Conservation (phyloP, 2,797 vertebrate species). For the Astyanax mexicanus region DNA sequence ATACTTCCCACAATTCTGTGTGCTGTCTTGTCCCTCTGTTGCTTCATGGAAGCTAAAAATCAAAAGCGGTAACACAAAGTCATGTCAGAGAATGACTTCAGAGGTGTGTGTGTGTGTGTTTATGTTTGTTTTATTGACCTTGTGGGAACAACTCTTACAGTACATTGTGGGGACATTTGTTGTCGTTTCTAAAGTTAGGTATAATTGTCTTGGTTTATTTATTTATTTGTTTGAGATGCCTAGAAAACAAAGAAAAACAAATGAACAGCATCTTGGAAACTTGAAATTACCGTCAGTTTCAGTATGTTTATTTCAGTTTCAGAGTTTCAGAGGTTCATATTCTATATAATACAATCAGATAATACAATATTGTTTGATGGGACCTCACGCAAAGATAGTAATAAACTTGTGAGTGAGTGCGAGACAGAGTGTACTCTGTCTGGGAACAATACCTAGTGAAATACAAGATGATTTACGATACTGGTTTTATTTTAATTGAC, state of each 20-base stretch:
- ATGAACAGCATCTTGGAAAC: too few species aligned
- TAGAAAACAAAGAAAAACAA: too few species aligned
- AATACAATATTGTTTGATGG: too few species aligned
- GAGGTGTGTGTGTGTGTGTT: conserved; percentile 63
- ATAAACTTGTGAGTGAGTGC: background rate
- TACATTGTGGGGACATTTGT: background rate
- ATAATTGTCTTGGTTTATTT: background rate
- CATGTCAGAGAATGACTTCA: conserved; percentile 81
- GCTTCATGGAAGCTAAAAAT: conserved; percentile 86
- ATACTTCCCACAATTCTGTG: conserved; percentile 25
- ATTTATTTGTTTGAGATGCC: background rate
- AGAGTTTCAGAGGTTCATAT: too few species aligned
- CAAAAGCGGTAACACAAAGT: conserved; percentile 87
- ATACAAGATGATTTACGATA: too few species aligned
- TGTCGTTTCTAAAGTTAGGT: too few species aligned
- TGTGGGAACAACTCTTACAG: background rate
- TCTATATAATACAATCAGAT: too few species aligned
- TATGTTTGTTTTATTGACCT: background rate
- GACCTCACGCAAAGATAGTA: background rate
- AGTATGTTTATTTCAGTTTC: too few species aligned
- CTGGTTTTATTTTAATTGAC: too few species aligned
- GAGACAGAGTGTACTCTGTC: background rate
- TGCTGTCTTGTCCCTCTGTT: conserved; percentile 85
- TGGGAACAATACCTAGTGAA: background rate
- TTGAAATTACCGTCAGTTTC: too few species aligned